phyloP scores from a whole-genome alignment of 23 tunicate genomes.

The Trididemnum miniatum region DNA sequence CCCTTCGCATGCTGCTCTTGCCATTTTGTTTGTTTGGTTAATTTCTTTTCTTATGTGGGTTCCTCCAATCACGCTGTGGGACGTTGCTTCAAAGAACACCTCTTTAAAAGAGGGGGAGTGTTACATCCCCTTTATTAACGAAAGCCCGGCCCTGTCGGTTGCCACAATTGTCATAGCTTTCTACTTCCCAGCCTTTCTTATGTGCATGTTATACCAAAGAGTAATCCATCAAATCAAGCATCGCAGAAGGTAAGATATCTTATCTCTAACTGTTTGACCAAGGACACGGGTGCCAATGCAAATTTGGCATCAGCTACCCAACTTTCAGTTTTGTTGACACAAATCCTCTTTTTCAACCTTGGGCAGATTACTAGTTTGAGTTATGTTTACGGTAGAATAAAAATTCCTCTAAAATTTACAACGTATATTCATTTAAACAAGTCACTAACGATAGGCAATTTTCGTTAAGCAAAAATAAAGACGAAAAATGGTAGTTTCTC shows the following conservation, averaged over 20 bases:
- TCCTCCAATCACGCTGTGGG: conserved; percentile 83
- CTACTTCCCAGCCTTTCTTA: conserved; percentile 68
- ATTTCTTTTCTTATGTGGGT: conserved; percentile 86
- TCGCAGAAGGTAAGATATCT: conserved; percentile 35
- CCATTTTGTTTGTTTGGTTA: conserved; percentile 69
- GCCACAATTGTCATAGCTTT: conserved; percentile 67
- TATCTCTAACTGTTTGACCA: too few species aligned
- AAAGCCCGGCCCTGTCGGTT: conserved; percentile 51
- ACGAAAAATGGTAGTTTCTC: too few species aligned
- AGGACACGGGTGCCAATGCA: too few species aligned
- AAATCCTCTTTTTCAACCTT: too few species aligned
- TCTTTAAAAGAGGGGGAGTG: conserved; percentile 33
- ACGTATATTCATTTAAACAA: too few species aligned
- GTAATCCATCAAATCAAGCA: conserved; percentile 62
- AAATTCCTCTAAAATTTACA: too few species aligned
- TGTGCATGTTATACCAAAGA: conserved; percentile 67
- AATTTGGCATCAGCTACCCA: too few species aligned
- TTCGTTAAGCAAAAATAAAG: too few species aligned
- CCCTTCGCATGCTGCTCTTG: conserved; percentile 52
- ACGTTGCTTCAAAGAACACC: conserved; percentile 23
- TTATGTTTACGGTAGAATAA: too few species aligned
- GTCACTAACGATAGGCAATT: too few species aligned
- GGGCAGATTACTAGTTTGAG: too few species aligned
- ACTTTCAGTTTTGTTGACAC: too few species aligned
- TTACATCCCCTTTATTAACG: conserved; percentile 74